Conservation (phyloP, 2,113 vertebrate genomes). For the Cathartes aura region DNA sequence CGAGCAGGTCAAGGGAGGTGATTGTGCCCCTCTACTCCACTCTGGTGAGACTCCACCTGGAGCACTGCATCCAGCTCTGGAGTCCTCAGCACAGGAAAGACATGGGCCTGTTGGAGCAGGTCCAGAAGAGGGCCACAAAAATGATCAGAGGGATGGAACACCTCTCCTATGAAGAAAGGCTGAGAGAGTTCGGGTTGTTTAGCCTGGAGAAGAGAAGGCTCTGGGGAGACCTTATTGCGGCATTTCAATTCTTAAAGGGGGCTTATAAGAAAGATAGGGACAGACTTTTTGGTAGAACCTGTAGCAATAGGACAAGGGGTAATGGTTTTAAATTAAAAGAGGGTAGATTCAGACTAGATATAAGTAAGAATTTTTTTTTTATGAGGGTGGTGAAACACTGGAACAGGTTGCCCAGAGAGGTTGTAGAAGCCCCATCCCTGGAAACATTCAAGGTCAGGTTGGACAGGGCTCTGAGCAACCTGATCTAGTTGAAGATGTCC, state of each 20-base stretch:
- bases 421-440: not conserved
- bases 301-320: not conserved
- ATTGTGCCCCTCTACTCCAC: not conserved
- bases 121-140: not conserved
- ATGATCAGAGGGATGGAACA: not conserved
- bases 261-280: not conserved
- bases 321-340: not conserved
- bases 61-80: not conserved
- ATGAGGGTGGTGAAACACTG: not conserved
- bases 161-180: not conserved
- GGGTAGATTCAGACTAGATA: not conserved
- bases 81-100: not conserved
- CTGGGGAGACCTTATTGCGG: rapidly evolving
- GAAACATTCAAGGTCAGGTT: not conserved
- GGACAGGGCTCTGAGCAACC: rapidly evolving
- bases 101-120: not conserved
- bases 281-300: not conserved
- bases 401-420: not conserved
- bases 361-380: not conserved
- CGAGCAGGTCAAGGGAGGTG: not conserved
- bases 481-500: not conserved
- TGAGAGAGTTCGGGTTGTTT: not conserved
- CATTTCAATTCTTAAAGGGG: not conserved
- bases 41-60: not conserved
- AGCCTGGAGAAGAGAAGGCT: not conserved